A percentile compares a stretch with the other conserved stretches of the same genome.
phyloP scores from a whole-genome alignment of 2,113 vertebrate genomes.

The Chauna torquata region DNA sequence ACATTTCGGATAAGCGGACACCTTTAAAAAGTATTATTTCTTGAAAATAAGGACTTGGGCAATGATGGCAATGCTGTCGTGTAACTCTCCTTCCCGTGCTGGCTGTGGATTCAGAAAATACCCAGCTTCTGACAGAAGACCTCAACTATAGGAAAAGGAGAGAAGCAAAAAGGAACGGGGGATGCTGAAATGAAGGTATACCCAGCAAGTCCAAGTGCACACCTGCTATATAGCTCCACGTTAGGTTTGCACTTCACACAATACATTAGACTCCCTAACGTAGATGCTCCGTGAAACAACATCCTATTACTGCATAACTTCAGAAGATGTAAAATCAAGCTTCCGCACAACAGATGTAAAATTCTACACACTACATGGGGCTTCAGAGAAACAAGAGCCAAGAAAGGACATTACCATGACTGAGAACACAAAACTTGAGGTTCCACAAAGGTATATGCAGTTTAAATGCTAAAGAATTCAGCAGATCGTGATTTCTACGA shows the following conservation, averaged over 20 bases:
- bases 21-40: background rate
- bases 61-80: fast-evolving
- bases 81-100: background rate
- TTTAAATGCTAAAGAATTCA: background rate
- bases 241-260: background rate
- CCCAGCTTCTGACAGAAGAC: background rate
- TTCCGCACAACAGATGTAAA: background rate
- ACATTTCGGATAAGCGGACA: background rate
- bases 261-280: background rate
- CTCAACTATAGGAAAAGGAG: background rate
- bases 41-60: background rate
- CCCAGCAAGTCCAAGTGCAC: fast-evolving
- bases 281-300: background rate
- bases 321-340: background rate
- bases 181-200: background rate
- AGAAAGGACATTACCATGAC: background rate
- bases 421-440: background rate
- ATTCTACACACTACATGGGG: background rate
- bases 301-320: background rate
- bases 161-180: background rate
- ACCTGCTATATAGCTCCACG: fast-evolving
- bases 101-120: background rate
- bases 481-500: background rate
- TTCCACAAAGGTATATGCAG: background rate
- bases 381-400: background rate